phyloP scores from a whole-genome alignment of 2,888 invertebrate genomes.

The Panzeria rudis region DNA sequence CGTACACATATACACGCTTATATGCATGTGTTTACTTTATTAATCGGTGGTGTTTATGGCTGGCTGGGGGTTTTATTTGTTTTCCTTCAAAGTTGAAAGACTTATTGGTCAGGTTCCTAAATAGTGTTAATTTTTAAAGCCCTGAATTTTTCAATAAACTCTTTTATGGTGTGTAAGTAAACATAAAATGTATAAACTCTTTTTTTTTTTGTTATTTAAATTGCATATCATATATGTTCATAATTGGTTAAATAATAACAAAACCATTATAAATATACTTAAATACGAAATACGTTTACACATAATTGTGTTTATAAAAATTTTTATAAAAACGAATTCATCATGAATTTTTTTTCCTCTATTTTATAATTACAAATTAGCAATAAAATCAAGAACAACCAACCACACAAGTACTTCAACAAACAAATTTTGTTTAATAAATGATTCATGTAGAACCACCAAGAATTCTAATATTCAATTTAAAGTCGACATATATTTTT shows the following conservation, averaged over 20 bases:
- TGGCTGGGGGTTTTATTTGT: constrained; percentile 33
- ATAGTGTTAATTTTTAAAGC: constrained; percentile 62
- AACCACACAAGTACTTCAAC: too few relatives aligned
- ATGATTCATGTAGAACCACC: background rate
- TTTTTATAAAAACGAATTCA: too few relatives aligned
- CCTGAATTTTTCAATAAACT: constrained; percentile 51
- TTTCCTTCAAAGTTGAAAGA: constrained; percentile 66
- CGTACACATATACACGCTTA: background rate
- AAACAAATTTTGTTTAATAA: background rate
- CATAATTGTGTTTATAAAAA: too few relatives aligned
- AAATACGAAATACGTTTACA: too few relatives aligned
- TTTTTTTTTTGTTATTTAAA: constrained; percentile 20
- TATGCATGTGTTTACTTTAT: constrained; percentile 3
- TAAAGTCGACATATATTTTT: background rate
- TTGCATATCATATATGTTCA: constrained; percentile 39
- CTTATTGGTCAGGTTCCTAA: constrained; percentile 58
- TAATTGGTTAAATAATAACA: constrained; percentile 48
- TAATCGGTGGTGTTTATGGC: background rate
- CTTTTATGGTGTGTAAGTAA: constrained; percentile 41
- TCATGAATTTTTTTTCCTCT: too few relatives aligned
- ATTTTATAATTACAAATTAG: too few relatives aligned
- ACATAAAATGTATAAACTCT: background rate
- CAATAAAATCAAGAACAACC: too few relatives aligned
- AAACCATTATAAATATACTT: background rate
- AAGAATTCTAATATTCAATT: background rate